Conservation (phyloP, 2,113 vertebrate genomes). For the Myiopsitta monachus region DNA sequence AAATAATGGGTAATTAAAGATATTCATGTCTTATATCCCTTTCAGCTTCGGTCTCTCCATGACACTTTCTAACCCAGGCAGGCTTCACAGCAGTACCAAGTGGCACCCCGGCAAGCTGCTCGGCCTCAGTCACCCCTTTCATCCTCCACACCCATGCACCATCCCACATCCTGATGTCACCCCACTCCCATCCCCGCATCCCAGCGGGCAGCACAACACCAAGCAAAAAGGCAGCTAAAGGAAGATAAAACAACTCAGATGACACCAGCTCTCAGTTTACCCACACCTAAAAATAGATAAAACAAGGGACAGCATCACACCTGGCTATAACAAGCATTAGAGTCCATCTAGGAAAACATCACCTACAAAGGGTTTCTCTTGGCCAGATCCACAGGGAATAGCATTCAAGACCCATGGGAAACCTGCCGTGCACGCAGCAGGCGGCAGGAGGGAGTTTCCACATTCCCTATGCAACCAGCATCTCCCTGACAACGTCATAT, state of each 20-base stretch:
- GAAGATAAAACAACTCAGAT: background rate
- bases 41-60: background rate
- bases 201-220: background rate
- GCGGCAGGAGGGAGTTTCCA: background rate
- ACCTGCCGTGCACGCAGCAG: background rate
- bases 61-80: too few species aligned
- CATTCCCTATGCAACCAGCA: background rate
- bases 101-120: background rate
- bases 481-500: background rate
- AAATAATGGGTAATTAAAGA: background rate
- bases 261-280: background rate
- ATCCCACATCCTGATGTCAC: background rate
- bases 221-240: background rate
- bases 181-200: background rate
- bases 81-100: background rate
- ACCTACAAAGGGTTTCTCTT: background rate
- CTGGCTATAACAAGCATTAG: fast-evolving
- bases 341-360: background rate
- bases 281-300: fast-evolving
- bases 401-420: background rate
- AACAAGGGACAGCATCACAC: fast-evolving
- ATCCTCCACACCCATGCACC: background rate
- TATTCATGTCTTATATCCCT: background rate
- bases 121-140: background rate
- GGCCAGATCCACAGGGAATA: background rate